Evolutionary conservation across 2,888 invertebrate species (phyloP).

Genomic region (Spatulosminthurus flaviceps): DNA sequence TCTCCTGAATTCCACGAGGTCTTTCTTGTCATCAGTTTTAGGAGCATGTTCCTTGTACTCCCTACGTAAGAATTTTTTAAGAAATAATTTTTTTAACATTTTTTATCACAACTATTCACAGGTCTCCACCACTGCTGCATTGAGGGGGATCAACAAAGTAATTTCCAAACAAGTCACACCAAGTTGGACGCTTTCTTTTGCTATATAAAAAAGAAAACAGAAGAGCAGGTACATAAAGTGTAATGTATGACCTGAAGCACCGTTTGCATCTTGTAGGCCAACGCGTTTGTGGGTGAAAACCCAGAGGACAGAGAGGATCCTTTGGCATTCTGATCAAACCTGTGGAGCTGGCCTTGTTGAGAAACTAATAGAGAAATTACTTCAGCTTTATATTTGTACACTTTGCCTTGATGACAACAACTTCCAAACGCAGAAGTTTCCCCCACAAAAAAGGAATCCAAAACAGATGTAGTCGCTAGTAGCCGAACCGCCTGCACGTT

Average conservation of each 20-base stretch:
- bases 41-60: slow-evolving; percentile 91
- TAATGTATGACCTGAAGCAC: slow-evolving; percentile 77
- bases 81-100: slow-evolving; percentile 30
- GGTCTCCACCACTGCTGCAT: too few species aligned
- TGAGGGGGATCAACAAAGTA: too few species aligned
- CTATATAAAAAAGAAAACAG: too few species aligned
- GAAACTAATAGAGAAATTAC: slow-evolving; percentile 1
- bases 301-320: slow-evolving; percentile 88
- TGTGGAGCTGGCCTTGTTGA: neutral
- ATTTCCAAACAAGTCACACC: too few species aligned
- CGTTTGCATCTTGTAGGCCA: slow-evolving; percentile 94
- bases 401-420: neutral
- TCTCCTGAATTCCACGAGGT: slow-evolving; percentile 65
- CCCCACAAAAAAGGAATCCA: slow-evolving; percentile 22
- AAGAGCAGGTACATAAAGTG: too few species aligned
- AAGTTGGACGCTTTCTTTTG: too few species aligned
- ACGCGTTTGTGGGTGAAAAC: slow-evolving; percentile 92
- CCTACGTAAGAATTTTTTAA: slow-evolving; percentile 67
- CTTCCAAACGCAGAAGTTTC: slow-evolving; percentile 29
- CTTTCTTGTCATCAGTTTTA: slow-evolving; percentile 72
- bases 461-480: slow-evolving; percentile 22
- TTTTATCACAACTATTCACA: neutral
- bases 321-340: slow-evolving; percentile 57
- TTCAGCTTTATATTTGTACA: slow-evolving; percentile 7
- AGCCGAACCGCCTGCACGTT: too few species aligned